These are phyloP conservation scores for Diorhabda carinulata DNA, from an alignment of 1,140 invertebrate species.

Conservation along the genomic window DNA sequence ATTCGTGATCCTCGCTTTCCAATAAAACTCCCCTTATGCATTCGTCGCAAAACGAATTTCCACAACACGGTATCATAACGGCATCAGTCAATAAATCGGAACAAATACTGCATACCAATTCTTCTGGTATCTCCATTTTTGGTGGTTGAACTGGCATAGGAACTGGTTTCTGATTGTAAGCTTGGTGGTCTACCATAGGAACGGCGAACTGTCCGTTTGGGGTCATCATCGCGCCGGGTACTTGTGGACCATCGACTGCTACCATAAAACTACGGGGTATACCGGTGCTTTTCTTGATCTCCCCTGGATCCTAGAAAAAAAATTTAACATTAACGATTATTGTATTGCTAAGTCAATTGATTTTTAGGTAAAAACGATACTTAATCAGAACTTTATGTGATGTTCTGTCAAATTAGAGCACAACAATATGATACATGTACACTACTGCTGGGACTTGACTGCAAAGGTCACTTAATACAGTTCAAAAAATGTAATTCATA, in stretches of 20 bases:
- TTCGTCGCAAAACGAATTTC: conserved; percentile 97
- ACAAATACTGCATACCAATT: conserved; percentile 87
- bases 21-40: conserved; percentile 87
- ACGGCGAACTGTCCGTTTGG: conserved; percentile 87
- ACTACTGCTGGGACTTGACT: too few species aligned
- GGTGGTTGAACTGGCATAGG: conserved; percentile 63
- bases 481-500: too few species aligned
- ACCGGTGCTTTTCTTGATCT: conserved; percentile 92
- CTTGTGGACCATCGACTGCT: conserved; percentile 80
- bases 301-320: conserved; percentile 60
- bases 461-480: too few species aligned
- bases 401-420: too few species aligned
- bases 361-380: too few species aligned
- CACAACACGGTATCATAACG: conserved; percentile 95
- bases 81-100: conserved; percentile 92
- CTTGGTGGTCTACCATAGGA: conserved; percentile 86
- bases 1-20: conserved; percentile 92
- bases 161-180: conserved; percentile 45
- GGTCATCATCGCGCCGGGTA: conserved; percentile 91
- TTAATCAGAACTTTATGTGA: too few species aligned
- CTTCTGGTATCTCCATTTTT: conserved; percentile 80
- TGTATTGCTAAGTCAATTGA: too few species aligned
- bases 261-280: conserved; percentile 97
- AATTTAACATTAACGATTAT: neutral
- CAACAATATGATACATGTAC: too few species aligned